Percentiles rank a stretch among this genome's conserved stretches.
phyloP scores from a whole-genome alignment of 2,797 vertebrate genomes.

The Sebastiscus albofasciatus region DNA sequence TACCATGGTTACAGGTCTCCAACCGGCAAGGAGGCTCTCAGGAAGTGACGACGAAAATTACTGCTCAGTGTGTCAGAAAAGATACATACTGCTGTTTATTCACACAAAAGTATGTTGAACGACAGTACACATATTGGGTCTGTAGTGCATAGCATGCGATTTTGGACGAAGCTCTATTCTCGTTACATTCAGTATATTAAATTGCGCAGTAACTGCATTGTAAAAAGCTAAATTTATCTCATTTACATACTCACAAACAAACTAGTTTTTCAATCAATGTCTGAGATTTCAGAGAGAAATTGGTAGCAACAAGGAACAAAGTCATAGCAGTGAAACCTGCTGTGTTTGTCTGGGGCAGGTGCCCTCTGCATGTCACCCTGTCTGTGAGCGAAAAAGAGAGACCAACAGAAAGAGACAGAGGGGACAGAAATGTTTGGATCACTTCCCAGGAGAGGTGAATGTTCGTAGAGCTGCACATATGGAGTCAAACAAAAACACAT shows the following conservation, averaged over 20 bases:
- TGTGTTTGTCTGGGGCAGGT: slow-evolving; percentile 44
- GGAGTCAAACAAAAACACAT: slow-evolving; percentile 8
- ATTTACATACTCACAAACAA: background rate
- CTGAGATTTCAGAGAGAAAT: slow-evolving; percentile 1
- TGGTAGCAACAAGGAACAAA: slow-evolving; percentile 24
- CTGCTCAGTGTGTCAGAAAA: too few relatives aligned
- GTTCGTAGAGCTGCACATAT: slow-evolving; percentile 32
- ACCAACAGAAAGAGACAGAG: slow-evolving; percentile 3
- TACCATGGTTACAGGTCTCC: too few relatives aligned
- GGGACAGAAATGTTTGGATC: slow-evolving; percentile 45
- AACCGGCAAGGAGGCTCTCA: too few relatives aligned
- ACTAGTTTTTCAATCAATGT: background rate
- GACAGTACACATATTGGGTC: too few relatives aligned
- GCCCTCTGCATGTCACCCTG: slow-evolving; percentile 60
- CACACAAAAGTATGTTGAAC: too few relatives aligned
- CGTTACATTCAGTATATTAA: background rate
- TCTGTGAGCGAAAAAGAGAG: background rate
- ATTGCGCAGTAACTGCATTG: background rate
- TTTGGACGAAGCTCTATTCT: background rate
- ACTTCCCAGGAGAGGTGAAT: slow-evolving; percentile 48
- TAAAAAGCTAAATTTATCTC: background rate
- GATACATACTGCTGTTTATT: too few relatives aligned
- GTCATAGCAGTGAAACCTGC: slow-evolving; percentile 48
- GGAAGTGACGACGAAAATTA: too few relatives aligned
- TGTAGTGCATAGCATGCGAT: too few relatives aligned